phyloP scores from a whole-genome alignment of 2,113 vertebrate genomes.

The Nerophis ophidion region DNA sequence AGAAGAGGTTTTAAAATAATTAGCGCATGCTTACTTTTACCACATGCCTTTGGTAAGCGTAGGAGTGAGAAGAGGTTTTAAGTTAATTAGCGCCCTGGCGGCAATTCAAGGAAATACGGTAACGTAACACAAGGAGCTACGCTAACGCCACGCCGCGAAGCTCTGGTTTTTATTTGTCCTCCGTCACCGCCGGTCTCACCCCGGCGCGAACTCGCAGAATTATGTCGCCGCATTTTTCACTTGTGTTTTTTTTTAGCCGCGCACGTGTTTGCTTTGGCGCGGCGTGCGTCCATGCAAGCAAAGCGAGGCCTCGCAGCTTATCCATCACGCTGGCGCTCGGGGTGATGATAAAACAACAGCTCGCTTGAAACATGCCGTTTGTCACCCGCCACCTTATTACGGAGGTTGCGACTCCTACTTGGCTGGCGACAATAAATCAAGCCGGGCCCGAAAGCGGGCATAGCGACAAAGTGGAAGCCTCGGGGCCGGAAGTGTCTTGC shows the following conservation, averaged over 20 bases:
- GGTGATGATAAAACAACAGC: slow-evolving; percentile 93
- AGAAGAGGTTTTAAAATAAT: too few relatives aligned
- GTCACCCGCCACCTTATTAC: slow-evolving; percentile 80
- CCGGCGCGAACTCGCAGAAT: slow-evolving; percentile 85
- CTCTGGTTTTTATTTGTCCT: slow-evolving; percentile 90
- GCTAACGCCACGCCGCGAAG: slow-evolving; percentile 71
- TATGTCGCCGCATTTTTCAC: slow-evolving; percentile 74
- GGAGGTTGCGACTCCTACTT: slow-evolving; percentile 69
- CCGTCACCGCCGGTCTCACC: slow-evolving; percentile 86
- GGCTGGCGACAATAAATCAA: slow-evolving; percentile 70
- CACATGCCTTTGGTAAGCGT: too few relatives aligned
- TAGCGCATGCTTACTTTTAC: too few relatives aligned
- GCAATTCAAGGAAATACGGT: too few relatives aligned
- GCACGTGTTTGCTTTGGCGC: slow-evolving; percentile 93
- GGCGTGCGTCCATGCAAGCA: slow-evolving; percentile 85
- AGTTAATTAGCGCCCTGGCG: too few relatives aligned
- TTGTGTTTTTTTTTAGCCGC: slow-evolving; percentile 60
- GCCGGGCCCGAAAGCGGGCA: slow-evolving; percentile 1
- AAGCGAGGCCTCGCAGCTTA: slow-evolving; percentile 81
- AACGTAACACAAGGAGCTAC: slow-evolving; percentile 58
- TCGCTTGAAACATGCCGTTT: slow-evolving; percentile 90
- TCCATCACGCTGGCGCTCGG: slow-evolving; percentile 91
- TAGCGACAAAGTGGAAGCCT: slow-evolving; percentile 30
- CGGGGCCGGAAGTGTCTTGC: slow-evolving; percentile 64
- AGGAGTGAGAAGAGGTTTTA: too few relatives aligned